Base-by-base conservation (phyloP, 1,140 invertebrate species). In the Anagrus nilaparvatae region DNA sequence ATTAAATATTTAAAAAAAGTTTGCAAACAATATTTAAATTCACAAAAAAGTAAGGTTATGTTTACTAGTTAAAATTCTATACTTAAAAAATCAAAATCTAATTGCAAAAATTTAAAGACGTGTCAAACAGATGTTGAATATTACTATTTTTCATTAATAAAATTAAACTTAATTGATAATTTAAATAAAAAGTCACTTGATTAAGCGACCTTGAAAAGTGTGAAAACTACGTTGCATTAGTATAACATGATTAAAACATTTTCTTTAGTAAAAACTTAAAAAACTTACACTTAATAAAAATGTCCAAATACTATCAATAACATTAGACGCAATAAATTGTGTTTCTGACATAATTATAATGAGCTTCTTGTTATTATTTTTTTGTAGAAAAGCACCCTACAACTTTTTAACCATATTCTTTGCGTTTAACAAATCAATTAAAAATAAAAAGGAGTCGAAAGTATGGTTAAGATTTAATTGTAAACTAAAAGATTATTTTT, bases 241-340 rank as follows among this genome's bases (percentile, higher is more conserved):
- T 12, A 8, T 20, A 23, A 12, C 18, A 5, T 14, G 8, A 29
- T 29, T 3, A 18, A 19, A 6, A 32, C 10, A 7, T 41, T n/a
- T 2, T 41, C 8, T 25, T 19, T 7, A 30, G 2, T 17, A 19
- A 7, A 20, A 27, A 24, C 9, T 2, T 29, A 18, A 7, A 61
- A 50, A 52, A 61, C 62, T 63, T 48, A 67, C 64, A 39, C 56
- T 65, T 41, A 63, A 61, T 19, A 67, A 39, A 43, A 65, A 67
- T n/a, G 61, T 57, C 54, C 61, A 61, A 27, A 67, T 48, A 41
- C 64, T 58, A 43, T 65, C 58, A 35, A 67, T 63, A 33, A 50
- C 47, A 36, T 61, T 54, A 18, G 53, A 54, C 17, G 51, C 43
- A 24, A 56, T 53, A 25, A 59, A 45, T 18, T 59, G 48, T 13